These are phyloP conservation scores for Protosalanx chinensis DNA, from an alignment of 2,797 vertebrate genomes.

Conservation along the genomic window DNA sequence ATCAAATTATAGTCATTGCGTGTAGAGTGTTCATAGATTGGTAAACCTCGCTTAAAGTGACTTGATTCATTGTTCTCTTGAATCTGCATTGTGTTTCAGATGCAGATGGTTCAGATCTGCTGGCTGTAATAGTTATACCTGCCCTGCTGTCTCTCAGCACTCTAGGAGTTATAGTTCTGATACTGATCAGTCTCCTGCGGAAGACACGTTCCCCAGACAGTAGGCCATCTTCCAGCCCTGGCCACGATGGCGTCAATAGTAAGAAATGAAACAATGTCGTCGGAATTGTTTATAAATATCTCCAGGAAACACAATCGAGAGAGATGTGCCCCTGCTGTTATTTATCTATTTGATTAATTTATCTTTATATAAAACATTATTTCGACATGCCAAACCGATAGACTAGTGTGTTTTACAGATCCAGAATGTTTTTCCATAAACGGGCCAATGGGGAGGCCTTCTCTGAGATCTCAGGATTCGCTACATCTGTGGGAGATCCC, in stretches of 20 bases:
- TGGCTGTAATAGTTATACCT: conserved; percentile 64
- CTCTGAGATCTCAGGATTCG: conserved; percentile 29
- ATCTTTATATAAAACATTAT: background rate
- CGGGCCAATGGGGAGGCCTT: conserved; percentile 9
- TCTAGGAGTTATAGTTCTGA: conserved; percentile 50
- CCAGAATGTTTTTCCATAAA: conserved; percentile 25
- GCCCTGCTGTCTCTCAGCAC: conserved; percentile 61
- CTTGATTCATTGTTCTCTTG: conserved; percentile 1
- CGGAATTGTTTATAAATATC: background rate
- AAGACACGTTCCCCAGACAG: conserved; percentile 37
- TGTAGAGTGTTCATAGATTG: background rate
- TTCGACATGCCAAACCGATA: background rate
- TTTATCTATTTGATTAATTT: background rate
- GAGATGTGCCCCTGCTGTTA: background rate
- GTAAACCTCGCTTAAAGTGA: background rate
- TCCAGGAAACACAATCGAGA: background rate
- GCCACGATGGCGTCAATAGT: conserved; percentile 24
- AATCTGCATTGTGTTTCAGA: conserved; percentile 38
- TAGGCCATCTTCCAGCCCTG: background rate
- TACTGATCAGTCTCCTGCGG: conserved; percentile 57
- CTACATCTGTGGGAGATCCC: conserved; percentile 62
- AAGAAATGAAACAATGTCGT: background rate
- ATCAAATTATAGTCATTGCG: background rate
- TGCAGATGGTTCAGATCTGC: conserved; percentile 49
- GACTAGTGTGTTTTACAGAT: conserved; percentile 31